phyloP scores from a whole-genome alignment of 2,113 vertebrate genomes.

The Xenus cinereus region DNA sequence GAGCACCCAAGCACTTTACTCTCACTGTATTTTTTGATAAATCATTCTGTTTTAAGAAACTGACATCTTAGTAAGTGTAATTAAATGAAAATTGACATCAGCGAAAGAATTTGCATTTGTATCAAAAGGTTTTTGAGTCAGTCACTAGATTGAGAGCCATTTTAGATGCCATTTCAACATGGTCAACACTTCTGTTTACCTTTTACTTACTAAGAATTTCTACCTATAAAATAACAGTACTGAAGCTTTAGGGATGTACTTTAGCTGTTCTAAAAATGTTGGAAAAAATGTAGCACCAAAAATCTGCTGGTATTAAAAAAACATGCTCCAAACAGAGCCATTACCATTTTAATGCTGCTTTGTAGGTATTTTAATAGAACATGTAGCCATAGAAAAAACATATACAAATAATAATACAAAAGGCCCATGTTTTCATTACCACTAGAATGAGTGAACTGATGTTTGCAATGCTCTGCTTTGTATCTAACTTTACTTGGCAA shows the following conservation, averaged over 20 bases:
- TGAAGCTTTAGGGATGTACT: background rate
- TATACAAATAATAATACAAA: slow-evolving; percentile 56
- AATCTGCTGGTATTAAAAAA: slow-evolving; percentile 39
- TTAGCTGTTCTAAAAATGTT: slow-evolving; percentile 1
- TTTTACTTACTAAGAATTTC: background rate
- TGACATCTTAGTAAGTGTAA: background rate
- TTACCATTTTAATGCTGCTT: background rate
- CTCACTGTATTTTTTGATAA: background rate
- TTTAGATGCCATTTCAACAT: background rate
- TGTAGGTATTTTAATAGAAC: slow-evolving; percentile 17
- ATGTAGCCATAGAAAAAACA: background rate
- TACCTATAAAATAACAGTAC: background rate
- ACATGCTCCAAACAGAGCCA: background rate
- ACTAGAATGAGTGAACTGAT: slow-evolving; percentile 52
- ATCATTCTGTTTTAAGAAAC: background rate
- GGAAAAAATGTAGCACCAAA: slow-evolving; percentile 8
- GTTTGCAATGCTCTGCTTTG: slow-evolving; percentile 66
- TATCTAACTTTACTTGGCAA: slow-evolving; percentile 78
- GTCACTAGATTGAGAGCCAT: background rate
- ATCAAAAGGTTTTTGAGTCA: background rate
- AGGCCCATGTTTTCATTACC: slow-evolving; percentile 35
- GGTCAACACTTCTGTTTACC: background rate
- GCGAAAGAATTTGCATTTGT: background rate
- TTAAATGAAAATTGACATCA: background rate
- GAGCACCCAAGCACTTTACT: background rate